Evolutionary conservation across 35 echinoderm and acorn worm species (phyloP).

Genomic region (Heliocidaris erythrogramma): DNA sequence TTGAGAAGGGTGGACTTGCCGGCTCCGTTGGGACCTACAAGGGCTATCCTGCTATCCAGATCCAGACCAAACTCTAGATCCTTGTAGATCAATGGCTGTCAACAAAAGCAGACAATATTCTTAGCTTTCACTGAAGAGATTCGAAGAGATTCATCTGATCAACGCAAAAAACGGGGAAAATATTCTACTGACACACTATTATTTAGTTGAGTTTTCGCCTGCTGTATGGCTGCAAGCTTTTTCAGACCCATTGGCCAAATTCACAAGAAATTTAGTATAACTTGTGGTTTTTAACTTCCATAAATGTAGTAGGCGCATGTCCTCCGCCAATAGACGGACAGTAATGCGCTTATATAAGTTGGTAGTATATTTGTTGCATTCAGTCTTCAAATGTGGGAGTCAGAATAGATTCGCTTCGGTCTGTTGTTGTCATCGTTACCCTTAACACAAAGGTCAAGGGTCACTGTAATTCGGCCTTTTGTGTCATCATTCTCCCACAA

Average conservation of each 20-base stretch:
- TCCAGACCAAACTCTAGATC: slow-evolving; percentile 97
- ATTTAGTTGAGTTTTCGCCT: no score
- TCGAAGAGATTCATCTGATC: no score
- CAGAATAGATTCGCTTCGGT: background rate
- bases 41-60: slow-evolving; percentile 90
- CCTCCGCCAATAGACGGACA: no score
- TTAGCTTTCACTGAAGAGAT: background rate
- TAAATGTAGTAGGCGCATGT: no score
- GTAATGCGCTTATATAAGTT: no score
- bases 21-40: slow-evolving; percentile 96
- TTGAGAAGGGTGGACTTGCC: slow-evolving; percentile 99
- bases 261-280: no score
- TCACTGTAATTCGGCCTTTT: slow-evolving; percentile 76
- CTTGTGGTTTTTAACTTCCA: no score
- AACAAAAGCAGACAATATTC: slow-evolving; percentile 21
- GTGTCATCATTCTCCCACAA: slow-evolving; percentile 62
- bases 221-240: no score
- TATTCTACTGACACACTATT: no score
- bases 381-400: background rate
- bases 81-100: slow-evolving; percentile 94
- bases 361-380: background rate
- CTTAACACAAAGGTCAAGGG: background rate
- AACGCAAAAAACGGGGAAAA: no score
- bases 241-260: no score
- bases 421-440: slow-evolving; percentile 2